Conservation (phyloP, 2,797 vertebrate genomes). For the Hipposideros larvatus region DNA sequence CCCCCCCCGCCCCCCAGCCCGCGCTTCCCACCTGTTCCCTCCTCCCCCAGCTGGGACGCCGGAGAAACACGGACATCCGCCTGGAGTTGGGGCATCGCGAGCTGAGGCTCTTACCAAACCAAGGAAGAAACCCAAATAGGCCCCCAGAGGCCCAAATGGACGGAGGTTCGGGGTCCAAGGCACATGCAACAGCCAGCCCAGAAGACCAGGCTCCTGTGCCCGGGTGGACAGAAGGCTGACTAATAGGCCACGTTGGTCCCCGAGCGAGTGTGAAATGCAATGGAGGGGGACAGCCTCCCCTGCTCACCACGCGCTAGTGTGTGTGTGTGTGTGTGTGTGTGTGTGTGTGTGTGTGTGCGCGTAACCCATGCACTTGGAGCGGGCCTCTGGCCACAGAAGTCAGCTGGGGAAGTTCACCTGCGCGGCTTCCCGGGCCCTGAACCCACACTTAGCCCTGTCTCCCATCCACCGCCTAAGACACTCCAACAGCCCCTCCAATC, state of each 20-base stretch:
- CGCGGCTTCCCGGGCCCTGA: neutral
- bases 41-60: neutral
- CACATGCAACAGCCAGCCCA: neutral
- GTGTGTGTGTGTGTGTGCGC: neutral
- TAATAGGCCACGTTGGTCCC: neutral
- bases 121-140: neutral
- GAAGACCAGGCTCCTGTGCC: neutral
- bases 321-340: neutral
- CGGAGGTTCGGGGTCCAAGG: neutral
- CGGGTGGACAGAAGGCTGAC: neutral
- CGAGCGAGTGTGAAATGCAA: neutral
- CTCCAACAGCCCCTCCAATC: neutral
- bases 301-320: neutral
- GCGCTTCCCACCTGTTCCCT: slow-evolving; percentile 56
- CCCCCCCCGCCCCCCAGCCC: no score
- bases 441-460: no score
- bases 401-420: neutral
- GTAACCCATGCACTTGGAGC: slow-evolving; percentile 7
- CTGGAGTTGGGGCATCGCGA: neutral
- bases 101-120: neutral
- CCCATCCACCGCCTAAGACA: neutral
- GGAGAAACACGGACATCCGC: neutral
- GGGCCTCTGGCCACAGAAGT: neutral
- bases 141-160: neutral
- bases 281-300: neutral